phyloP scores from a whole-genome alignment of 1,140 invertebrate genomes.

The Sinella curviseta region DNA sequence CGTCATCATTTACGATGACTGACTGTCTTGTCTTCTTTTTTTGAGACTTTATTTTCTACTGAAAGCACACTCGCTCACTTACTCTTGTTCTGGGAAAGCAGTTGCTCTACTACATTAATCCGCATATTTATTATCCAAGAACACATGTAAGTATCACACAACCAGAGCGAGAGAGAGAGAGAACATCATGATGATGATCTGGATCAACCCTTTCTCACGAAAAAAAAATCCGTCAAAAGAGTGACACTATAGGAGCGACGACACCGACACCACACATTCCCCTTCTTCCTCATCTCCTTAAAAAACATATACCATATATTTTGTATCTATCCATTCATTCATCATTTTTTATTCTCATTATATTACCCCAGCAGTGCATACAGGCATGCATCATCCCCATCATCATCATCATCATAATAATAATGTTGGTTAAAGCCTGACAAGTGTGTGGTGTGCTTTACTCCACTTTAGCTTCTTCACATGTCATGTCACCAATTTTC shows the following conservation, averaged over 20 bases:
- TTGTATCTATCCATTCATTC: not conserved
- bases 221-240: not conserved
- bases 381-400: not conserved
- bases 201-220: constrained; percentile 26
- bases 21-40: no score
- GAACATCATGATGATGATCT: not conserved
- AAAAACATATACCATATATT: no score
- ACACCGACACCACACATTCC: not conserved
- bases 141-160: not conserved
- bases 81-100: no score
- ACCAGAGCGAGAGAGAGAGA: not conserved
- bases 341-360: not conserved
- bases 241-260: not conserved
- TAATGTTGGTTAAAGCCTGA: not conserved
- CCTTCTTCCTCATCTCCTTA: no score
- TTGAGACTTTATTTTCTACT: no score
- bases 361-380: not conserved
- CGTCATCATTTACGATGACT: no score
- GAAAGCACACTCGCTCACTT: no score
- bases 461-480: not conserved
- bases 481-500: not conserved
- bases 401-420: not conserved
- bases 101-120: not conserved
- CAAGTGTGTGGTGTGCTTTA: not conserved
- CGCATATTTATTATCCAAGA: not conserved